A percentile compares a stretch with the other conserved stretches of the same genome.
Evolutionary conservation across 92 coral and sea anemone species (phyloP).

Genomic region (Heliopora coerulea): DNA sequence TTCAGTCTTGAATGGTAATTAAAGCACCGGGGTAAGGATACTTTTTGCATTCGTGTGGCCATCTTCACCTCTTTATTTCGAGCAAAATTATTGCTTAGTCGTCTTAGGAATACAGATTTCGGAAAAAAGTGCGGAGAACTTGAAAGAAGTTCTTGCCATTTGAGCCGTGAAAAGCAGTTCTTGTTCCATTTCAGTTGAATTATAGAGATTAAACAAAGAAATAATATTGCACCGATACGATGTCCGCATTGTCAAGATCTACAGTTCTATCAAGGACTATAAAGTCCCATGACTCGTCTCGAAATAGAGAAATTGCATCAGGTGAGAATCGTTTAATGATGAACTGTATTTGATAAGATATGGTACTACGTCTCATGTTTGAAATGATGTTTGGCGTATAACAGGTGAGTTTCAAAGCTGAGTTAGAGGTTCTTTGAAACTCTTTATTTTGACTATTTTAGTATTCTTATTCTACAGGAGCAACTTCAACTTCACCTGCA

Average conservation of each 20-base stretch:
- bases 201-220: no score
- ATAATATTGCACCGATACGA: neutral
- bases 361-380: no score
- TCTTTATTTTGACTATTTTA: no score
- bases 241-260: constrained; percentile 32
- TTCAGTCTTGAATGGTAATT: neutral
- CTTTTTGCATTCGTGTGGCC: neutral
- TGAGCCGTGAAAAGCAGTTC: no score
- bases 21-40: neutral
- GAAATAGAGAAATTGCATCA: constrained; percentile 18
- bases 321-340: neutral
- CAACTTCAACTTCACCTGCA: constrained; percentile 20
- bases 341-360: no score
- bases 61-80: neutral
- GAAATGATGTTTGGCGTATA: no score
- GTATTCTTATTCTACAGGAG: constrained; percentile 7
- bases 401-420: no score
- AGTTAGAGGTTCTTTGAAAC: no score
- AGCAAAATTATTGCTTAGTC: neutral
- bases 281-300: constrained; percentile 20
- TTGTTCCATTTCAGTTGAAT: no score
- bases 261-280: constrained; percentile 22
- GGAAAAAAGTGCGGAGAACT: no score
- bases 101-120: no score
- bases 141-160: no score